These are phyloP conservation scores for Geococcyx californianus DNA, from an alignment of 2,113 vertebrate species.

Conservation along the genomic window DNA sequence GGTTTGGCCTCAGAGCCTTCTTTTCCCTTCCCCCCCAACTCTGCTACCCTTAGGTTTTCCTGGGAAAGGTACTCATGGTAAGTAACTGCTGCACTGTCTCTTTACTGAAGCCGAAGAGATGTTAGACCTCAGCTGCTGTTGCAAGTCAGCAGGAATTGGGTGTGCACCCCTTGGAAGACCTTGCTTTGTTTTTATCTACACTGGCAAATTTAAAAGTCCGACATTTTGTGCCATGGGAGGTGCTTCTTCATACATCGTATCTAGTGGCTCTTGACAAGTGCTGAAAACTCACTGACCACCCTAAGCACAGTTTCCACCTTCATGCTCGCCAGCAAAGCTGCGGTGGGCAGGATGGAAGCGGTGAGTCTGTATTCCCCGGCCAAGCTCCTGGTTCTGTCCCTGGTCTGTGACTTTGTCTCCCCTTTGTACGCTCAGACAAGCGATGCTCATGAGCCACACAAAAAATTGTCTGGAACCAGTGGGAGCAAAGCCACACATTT, in stretches of 20 bases:
- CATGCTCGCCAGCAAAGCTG: not conserved
- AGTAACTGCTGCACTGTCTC: slow-evolving; percentile 14
- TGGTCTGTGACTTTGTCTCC: not conserved
- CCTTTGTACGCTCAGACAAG: not conserved
- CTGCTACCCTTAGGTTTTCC: slow-evolving; percentile 17
- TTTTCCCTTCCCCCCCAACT: not conserved
- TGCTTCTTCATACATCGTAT: not conserved
- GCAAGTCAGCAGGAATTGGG: not conserved
- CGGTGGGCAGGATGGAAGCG: not conserved
- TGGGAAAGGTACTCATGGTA: slow-evolving; percentile 5
- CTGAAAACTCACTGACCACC: not conserved
- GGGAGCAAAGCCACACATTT: not conserved
- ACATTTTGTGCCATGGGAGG: not conserved
- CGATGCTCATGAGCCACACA: not conserved
- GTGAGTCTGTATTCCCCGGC: not conserved
- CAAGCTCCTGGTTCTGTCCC: not conserved
- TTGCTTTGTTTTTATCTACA: not conserved
- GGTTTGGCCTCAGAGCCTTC: slow-evolving; percentile 19
- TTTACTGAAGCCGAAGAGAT: not conserved
- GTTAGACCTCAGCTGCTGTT: not conserved
- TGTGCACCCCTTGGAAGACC: not conserved
- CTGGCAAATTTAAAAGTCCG: not conserved
- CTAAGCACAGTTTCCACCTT: not conserved
- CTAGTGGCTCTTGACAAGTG: not conserved
- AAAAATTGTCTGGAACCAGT: not conserved